Percentiles rank a stretch among this genome's conserved stretches.
Evolutionary conservation across 37 sponge, comb jelly and placozoan genomes (phyloP).

Genomic region (Geodia barretti): DNA sequence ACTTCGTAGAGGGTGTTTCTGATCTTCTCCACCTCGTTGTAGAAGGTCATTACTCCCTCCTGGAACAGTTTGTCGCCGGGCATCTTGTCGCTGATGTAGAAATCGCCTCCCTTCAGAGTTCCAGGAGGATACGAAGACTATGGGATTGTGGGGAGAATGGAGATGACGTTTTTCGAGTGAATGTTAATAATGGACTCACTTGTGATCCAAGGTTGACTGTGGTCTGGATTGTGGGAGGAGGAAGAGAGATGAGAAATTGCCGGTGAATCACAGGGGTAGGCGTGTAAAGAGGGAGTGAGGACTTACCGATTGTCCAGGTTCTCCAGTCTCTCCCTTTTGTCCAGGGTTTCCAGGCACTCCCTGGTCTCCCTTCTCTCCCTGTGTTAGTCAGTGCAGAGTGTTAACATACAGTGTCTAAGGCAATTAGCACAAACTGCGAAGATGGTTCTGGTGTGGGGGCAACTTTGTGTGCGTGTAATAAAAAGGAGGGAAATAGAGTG

Average conservation of each 20-base stretch:
- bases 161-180: too few species aligned
- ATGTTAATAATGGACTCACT: not conserved
- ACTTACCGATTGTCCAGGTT: conserved; percentile 49
- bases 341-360: conserved; percentile 53
- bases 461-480: too few species aligned
- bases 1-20: conserved; percentile 25
- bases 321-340: conserved; percentile 58
- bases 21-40: conserved; percentile 43
- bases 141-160: too few species aligned
- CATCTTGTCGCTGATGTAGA: conserved; percentile 59
- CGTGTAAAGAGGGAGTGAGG: not conserved
- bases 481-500: too few species aligned
- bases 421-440: not conserved
- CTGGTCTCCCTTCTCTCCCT: conserved; percentile 60
- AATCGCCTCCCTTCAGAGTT: conserved; percentile 21
- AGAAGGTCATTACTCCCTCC: conserved; percentile 71
- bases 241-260: not conserved
- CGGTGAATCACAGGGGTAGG: too few species aligned
- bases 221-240: not conserved
- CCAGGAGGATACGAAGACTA: not conserved
- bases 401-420: not conserved
- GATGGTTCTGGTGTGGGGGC: too few species aligned
- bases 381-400: not conserved
- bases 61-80: conserved; percentile 53
- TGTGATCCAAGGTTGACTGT: not conserved